Conservation (phyloP, 2,113 vertebrate genomes). For the pig (Sus scrofa) region T2T-Sscrofa CM000812.6:151438501-151439000, state of each 20-base stretch:
- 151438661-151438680: not conserved
- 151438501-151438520: not conserved
- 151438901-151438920: rapidly evolving
- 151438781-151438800: not conserved
- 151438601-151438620: not conserved
- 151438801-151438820: not conserved
- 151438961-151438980: not conserved
- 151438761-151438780: not conserved
- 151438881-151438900: not conserved
- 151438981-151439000: not conserved
- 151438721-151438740: too few species aligned
- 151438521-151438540: not conserved
- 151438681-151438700: not conserved
- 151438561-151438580: not conserved
- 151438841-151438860: not conserved
- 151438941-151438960: rapidly evolving
- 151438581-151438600: not conserved
- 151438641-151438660: not conserved
- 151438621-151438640: not conserved
- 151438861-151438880: not conserved
- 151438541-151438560: not conserved
- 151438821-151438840: not conserved
- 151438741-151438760: not conserved
- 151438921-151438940: not conserved
- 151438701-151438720: not conserved